Evolutionary conservation across 2,888 invertebrate species (phyloP).

Genomic region (Prionchulus punctatus): DNA sequence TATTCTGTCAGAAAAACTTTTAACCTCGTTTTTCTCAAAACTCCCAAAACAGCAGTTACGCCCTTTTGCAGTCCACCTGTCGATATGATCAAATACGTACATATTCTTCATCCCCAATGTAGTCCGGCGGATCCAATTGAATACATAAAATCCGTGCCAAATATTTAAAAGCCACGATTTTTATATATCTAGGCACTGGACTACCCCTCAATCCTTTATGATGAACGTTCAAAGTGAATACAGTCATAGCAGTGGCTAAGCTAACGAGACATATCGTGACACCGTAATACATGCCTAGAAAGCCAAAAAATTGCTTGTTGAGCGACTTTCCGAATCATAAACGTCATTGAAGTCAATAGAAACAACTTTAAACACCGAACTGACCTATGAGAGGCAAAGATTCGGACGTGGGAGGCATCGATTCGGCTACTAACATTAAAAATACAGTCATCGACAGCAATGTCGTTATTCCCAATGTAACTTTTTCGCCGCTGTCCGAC

Average conservation of each 20-base stretch:
- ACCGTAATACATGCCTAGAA: conserved; percentile 43
- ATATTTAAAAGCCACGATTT: conserved; percentile 23
- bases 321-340: background rate
- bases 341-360: background rate
- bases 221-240: conserved; percentile 66
- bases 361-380: background rate
- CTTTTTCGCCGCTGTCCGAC: conserved; percentile 70
- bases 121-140: conserved; percentile 14
- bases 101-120: background rate
- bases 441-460: conserved; percentile 74
- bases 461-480: conserved; percentile 66
- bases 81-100: background rate
- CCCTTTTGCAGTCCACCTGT: no score
- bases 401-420: conserved; percentile 60
- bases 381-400: conserved; percentile 62
- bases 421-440: conserved; percentile 68
- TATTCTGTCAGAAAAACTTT: no score
- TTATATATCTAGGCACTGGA: conserved; percentile 23
- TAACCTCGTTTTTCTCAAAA: no score
- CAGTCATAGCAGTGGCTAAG: conserved; percentile 45
- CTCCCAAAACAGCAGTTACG: no score
- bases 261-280: conserved; percentile 43
- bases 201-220: conserved; percentile 26
- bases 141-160: conserved; percentile 22
- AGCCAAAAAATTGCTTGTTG: no score